phyloP scores from a whole-genome alignment of 2,113 vertebrate species.

The Pycnonotus jocosus region DNA sequence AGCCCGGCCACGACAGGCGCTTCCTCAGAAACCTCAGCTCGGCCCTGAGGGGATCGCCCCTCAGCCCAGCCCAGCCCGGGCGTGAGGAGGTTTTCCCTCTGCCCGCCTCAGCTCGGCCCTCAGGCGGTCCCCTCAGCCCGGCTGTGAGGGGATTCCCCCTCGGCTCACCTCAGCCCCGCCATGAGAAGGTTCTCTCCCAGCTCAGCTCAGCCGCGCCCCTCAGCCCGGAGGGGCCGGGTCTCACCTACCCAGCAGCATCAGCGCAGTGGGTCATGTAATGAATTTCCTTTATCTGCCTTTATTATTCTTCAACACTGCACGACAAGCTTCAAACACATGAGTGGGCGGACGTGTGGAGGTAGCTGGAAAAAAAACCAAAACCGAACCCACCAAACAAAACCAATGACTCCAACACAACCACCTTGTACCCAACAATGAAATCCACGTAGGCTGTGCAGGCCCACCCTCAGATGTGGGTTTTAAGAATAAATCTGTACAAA shows the following conservation, averaged over 20 bases:
- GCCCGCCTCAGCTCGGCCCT: neutral
- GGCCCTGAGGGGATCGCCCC: neutral
- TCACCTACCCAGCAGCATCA: neutral
- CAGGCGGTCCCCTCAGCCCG: neutral
- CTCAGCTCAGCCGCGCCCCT: neutral
- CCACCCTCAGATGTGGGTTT: neutral
- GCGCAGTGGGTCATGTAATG: fast-evolving
- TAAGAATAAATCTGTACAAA: neutral
- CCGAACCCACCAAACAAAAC: neutral
- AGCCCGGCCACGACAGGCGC: neutral
- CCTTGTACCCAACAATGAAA: neutral
- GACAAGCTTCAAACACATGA: fast-evolving
- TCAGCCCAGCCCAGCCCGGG: neutral
- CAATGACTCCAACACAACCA: fast-evolving
- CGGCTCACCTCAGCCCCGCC: neutral
- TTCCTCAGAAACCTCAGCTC: neutral
- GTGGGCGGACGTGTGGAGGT: neutral
- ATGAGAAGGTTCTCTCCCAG: neutral
- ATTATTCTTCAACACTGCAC: neutral
- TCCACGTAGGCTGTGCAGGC: fast-evolving
- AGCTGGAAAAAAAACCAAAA: too few relatives aligned
- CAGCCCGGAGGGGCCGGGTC: neutral
- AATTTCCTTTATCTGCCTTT: too few relatives aligned
- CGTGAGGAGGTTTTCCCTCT: neutral
- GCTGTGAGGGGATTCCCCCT: neutral